Evolutionary conservation across 2,113 vertebrate species (phyloP).

Genomic region (Zosterops hypoxanthus): DNA sequence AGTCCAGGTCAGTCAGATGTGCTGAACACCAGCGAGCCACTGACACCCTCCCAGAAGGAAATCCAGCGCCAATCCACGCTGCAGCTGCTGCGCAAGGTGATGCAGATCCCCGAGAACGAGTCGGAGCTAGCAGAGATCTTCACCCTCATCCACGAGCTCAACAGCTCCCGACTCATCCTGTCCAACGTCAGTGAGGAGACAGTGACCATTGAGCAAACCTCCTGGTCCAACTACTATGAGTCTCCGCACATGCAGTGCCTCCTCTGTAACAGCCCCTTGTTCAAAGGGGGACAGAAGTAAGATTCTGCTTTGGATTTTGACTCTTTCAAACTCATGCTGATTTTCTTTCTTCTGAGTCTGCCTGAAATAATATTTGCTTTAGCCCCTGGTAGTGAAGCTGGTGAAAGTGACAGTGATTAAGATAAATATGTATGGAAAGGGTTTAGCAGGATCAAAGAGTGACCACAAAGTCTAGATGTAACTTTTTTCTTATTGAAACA

Average conservation of each 20-base stretch:
- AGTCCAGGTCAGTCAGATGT: conserved; percentile 58
- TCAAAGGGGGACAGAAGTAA: conserved; percentile 92
- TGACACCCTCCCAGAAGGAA: conserved; percentile 84
- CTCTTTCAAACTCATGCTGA: not conserved
- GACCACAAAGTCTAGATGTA: not conserved
- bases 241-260: conserved; percentile 87
- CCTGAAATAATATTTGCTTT: not conserved
- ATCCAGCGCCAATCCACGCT: conserved; percentile 90
- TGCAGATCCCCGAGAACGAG: conserved; percentile 93
- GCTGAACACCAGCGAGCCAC: conserved; percentile 78
- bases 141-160: conserved; percentile 89
- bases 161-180: conserved; percentile 86
- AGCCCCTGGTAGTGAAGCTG: not conserved
- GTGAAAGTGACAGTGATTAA: not conserved
- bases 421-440: not conserved
- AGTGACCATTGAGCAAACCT: conserved; percentile 83
- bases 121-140: conserved; percentile 89
- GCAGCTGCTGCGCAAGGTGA: conserved; percentile 84
- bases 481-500: not conserved
- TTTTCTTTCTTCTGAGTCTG: not conserved
- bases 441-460: not conserved
- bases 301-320: conserved; percentile 51
- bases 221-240: conserved; percentile 94
- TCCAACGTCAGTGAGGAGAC: conserved; percentile 82
- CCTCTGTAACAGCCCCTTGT: conserved; percentile 88